Evolutionary conservation across 2,113 vertebrate species (phyloP).

Genomic region (Nymphicus hollandicus): DNA sequence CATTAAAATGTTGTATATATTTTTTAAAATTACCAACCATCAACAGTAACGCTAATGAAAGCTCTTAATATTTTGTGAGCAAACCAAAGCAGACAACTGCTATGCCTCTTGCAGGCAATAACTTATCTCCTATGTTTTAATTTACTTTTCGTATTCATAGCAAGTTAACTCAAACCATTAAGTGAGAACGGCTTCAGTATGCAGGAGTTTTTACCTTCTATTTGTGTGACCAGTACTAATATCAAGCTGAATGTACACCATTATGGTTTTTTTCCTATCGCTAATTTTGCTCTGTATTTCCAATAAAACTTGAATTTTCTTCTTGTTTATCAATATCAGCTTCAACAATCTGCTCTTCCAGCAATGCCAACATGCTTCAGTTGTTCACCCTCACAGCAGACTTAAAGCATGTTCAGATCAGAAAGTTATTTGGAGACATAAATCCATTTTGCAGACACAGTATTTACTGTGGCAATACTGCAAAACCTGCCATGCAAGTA

Average conservation of each 20-base stretch:
- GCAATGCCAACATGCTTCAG: background rate
- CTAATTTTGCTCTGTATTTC: background rate
- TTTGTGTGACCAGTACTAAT: background rate
- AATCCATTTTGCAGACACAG: background rate
- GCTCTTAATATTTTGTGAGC: background rate
- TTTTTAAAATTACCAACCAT: background rate
- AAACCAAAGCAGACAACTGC: background rate
- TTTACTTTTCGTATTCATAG: background rate
- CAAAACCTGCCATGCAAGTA: background rate
- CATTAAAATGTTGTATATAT: background rate
- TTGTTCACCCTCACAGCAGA: background rate
- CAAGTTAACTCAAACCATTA: background rate
- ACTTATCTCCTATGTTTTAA: background rate
- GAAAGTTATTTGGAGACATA: background rate
- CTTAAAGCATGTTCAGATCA: background rate
- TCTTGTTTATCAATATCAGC: background rate
- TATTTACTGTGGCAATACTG: background rate
- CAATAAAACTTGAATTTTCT: slow-evolving; percentile 44
- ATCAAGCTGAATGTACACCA: background rate
- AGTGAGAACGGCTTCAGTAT: background rate
- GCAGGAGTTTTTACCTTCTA: background rate
- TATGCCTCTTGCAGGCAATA: background rate
- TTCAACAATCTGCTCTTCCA: background rate
- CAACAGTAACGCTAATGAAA: background rate
- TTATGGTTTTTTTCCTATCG: background rate